These are phyloP conservation scores for Andinoacara biseriatus DNA, from an alignment of 2,113 vertebrate species.

Conservation along the genomic window DNA sequence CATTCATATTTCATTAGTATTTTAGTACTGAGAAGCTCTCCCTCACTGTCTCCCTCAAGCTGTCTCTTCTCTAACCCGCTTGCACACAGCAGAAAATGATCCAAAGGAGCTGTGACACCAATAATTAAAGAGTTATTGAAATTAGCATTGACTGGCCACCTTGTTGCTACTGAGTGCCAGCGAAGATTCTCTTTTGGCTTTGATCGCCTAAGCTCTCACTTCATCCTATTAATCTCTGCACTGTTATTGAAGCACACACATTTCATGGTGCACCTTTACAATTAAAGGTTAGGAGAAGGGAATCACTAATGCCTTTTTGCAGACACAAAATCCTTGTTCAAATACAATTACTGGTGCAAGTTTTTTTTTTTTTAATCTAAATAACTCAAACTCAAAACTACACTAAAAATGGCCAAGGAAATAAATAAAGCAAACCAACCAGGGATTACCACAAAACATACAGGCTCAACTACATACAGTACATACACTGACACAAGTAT, in stretches of 20 bases:
- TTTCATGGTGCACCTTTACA: background rate
- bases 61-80: conserved; percentile 4
- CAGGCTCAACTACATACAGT: no score
- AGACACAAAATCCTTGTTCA: background rate
- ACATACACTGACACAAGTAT: no score
- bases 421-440: no score
- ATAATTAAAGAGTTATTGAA: conserved; percentile 74
- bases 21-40: conserved; percentile 50
- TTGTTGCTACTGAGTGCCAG: conserved; percentile 53
- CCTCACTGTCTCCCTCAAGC: background rate
- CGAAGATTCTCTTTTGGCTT: conserved; percentile 48
- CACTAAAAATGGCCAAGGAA: no score
- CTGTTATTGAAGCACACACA: conserved; percentile 26
- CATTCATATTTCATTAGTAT: conserved; percentile 68
- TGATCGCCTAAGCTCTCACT: conserved; percentile 51
- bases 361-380: background rate
- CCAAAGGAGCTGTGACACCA: conserved; percentile 65
- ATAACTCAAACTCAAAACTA: no score
- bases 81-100: conserved; percentile 41
- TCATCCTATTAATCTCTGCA: conserved; percentile 42
- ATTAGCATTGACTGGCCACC: conserved; percentile 69
- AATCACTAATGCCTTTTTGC: background rate
- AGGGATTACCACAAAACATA: no score
- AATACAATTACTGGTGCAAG: background rate
- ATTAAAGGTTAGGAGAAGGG: background rate